Percentiles rank a stretch among this genome's conserved stretches.
These are phyloP conservation scores for Hylaeus anthracinus DNA, from an alignment of 1,140 invertebrate species.

Conservation along the genomic window DNA sequence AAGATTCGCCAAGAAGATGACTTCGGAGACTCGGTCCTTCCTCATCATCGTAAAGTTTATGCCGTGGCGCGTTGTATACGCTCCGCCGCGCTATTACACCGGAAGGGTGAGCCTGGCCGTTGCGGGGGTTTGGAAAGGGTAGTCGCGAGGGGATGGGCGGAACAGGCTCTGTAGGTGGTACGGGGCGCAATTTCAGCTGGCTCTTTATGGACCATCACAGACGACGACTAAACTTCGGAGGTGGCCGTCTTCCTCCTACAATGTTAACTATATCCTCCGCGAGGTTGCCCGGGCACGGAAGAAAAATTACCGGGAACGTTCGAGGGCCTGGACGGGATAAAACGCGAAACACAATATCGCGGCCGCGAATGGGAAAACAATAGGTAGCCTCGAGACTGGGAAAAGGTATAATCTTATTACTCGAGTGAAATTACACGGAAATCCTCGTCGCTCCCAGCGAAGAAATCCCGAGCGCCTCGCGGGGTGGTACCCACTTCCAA, in stretches of 20 bases:
- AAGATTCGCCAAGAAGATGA: conserved; percentile 16
- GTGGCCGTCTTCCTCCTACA: conserved; percentile 21
- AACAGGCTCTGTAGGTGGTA: conserved; percentile 13
- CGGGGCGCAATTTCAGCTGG: conserved; percentile 50
- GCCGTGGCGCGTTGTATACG: conserved; percentile 46
- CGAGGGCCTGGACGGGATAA: background rate
- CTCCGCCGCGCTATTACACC: conserved; percentile 37
- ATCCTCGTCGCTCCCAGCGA: conserved; percentile 7
- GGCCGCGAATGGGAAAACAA: conserved; percentile 34
- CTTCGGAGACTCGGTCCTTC: conserved; percentile 45
- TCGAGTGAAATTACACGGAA: conserved; percentile 41
- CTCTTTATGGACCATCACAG: conserved; percentile 57
- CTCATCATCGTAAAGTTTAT: conserved; percentile 61
- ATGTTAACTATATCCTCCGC: conserved; percentile 15
- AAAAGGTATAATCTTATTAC: conserved; percentile 53
- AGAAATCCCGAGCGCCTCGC: background rate
- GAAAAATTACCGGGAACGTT: conserved; percentile 16
- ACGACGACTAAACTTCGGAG: conserved; percentile 50
- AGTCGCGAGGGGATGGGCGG: background rate
- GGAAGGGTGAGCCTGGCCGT: conserved; percentile 26
- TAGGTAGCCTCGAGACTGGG: conserved; percentile 17
- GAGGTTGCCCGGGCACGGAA: background rate
- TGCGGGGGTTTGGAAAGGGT: background rate
- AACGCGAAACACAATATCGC: conserved; percentile 15
- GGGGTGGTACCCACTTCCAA: too few relatives aligned